Conservation (phyloP, 1,140 invertebrate genomes). For the Stenopsyche tienmushanensis region DNA sequence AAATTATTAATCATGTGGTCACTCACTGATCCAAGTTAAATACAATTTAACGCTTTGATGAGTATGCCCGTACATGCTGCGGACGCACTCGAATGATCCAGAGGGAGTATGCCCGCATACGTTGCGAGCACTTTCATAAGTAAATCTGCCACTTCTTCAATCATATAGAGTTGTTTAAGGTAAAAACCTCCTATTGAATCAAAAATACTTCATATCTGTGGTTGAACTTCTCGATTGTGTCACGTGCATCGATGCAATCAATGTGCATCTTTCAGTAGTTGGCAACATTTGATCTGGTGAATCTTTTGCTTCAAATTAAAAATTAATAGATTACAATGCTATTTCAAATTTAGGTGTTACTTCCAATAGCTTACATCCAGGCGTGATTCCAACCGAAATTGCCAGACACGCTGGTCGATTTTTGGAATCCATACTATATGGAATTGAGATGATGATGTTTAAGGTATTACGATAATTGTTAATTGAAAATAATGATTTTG, state of each 20-base stretch:
- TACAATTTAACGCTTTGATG: too few species aligned
- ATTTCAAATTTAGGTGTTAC: slow-evolving; percentile 50
- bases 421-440: slow-evolving; percentile 35
- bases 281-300: too few species aligned
- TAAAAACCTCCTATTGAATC: background rate
- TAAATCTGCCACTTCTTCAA: too few species aligned
- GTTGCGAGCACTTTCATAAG: too few species aligned
- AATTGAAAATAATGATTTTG: background rate
- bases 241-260: background rate
- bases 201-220: background rate
- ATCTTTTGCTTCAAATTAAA: background rate
- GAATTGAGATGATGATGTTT: background rate
- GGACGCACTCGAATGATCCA: too few species aligned
- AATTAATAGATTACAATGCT: background rate
- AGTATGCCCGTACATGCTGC: too few species aligned
- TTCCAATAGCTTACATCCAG: slow-evolving; percentile 64
- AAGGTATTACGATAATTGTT: slow-evolving; percentile 2
- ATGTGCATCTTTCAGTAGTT: too few species aligned
- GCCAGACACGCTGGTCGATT: slow-evolving; percentile 59
- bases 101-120: too few species aligned
- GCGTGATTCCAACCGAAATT: slow-evolving; percentile 67
- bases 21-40: too few species aligned
- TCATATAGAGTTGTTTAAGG: background rate
- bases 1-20: too few species aligned
- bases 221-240: background rate